Evolutionary conservation across 2,113 vertebrate genomes (phyloP), one percentile per base, ranked within the genome.

Genomic region (Oreochromis niloticus): DNA sequence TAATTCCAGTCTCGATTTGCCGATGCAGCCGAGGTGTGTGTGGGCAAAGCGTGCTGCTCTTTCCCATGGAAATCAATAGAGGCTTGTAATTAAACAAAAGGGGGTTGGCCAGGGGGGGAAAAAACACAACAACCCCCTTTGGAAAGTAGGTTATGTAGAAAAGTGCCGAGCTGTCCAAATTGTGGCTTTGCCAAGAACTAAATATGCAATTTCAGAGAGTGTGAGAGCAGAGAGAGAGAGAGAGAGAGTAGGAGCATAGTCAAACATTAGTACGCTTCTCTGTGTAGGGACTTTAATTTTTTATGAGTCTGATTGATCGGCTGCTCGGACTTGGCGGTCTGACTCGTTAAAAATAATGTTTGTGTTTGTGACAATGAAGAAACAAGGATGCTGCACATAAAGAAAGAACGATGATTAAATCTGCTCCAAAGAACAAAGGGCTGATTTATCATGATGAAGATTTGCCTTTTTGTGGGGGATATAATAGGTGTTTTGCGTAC

Each of bases 1-100:
- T 96, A 96, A 97, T 96, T 95, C 93, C 89, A 90, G 94, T 93
- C 93, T 95, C 88, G 88, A 93, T 95, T 95, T 79, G 87, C 94
- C 93, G 93, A 94, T 94, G 95, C 91, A 63, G 89, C 85, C 91
- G 91, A 95, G 94, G 89, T 96, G 93, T 96, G 94, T 95, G 94
- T 95, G 95, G 95, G 93, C 94, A 92, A 93, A 88, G 93, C 92
- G 91, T 91, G 94, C 94, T 92, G 95, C 93, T 96, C 95, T 96
- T 97, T 96, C 96, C 96, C 96, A 97, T 96, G 96, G 96, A 96
- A 97, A 97, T 97, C 96, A 97, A 97, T 97, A 97, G 82, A 73
- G 91, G 93, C 95, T 96, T 96, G 96, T 97, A 97, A 97, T 97
- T 97, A 97, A 97, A 96, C 96, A 96, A 96, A 97, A 95, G 95